These are phyloP conservation scores for Pristionchus pacificus DNA, from an alignment of 1,140 invertebrate species.

Conservation along the genomic window DNA sequence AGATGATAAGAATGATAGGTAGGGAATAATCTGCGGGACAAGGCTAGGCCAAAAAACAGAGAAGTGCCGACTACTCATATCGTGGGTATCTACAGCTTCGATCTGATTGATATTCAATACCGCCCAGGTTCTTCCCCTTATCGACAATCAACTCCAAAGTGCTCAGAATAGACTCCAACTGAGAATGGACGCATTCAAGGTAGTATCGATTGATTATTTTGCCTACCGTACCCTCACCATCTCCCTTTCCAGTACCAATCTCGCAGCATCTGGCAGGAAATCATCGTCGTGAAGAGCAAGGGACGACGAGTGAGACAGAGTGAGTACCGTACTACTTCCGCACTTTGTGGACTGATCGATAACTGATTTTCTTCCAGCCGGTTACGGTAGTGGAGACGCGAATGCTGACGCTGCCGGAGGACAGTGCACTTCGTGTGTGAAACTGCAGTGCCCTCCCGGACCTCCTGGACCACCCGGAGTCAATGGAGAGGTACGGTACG, in stretches of 20 bases:
- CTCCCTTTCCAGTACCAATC: slow-evolving; percentile 39
- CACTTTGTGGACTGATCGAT: not conserved
- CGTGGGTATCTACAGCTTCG: slow-evolving; percentile 1
- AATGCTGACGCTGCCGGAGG: slow-evolving; percentile 32
- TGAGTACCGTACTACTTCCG: not conserved
- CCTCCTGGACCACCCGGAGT: slow-evolving; percentile 56
- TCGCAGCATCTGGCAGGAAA: slow-evolving; percentile 47
- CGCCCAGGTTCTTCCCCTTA: slow-evolving; percentile 27
- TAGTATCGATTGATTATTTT: slow-evolving; percentile 18
- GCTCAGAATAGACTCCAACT: slow-evolving; percentile 44
- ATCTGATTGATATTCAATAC: not conserved
- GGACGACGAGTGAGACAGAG: slow-evolving; percentile 25
- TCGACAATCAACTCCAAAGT: slow-evolving; percentile 43
- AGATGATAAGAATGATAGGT: too few species aligned
- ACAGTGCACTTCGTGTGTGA: slow-evolving; percentile 54
- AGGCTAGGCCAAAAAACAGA: too few species aligned
- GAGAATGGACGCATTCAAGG: slow-evolving; percentile 51
- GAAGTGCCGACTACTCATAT: too few species aligned
- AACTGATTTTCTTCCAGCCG: slow-evolving; percentile 47
- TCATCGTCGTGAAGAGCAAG: slow-evolving; percentile 46
- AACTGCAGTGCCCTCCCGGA: slow-evolving; percentile 55
- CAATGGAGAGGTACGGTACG: slow-evolving; percentile 35
- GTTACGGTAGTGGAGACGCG: slow-evolving; percentile 39
- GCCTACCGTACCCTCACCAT: not conserved
- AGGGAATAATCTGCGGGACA: too few species aligned